These are phyloP conservation scores for Poeciliopsis infans DNA, from an alignment of 2,797 vertebrate genomes.

Conservation along the genomic window DNA sequence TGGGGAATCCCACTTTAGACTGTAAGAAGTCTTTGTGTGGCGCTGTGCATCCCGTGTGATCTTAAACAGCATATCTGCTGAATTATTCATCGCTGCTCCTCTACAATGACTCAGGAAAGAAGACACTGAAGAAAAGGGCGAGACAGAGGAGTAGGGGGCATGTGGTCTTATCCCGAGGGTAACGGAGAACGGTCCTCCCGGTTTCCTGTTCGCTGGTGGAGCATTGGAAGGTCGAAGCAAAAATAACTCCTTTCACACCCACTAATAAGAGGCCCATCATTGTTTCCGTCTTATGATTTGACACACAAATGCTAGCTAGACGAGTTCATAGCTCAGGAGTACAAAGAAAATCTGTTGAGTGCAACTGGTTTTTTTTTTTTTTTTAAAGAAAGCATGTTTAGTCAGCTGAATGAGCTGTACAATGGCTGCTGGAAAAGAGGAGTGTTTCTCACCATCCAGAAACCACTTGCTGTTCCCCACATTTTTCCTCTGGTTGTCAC, in stretches of 20 bases:
- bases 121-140: conserved; percentile 46
- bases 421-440: too few species aligned
- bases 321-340: too few species aligned
- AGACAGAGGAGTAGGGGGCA: conserved; percentile 42
- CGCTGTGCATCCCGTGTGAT: conserved; percentile 42
- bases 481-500: background rate
- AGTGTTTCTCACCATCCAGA: too few species aligned
- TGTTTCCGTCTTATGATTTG: conserved; percentile 19
- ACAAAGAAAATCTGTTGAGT: too few species aligned
- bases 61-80: conserved; percentile 61
- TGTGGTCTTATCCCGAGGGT: conserved; percentile 62
- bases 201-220: conserved; percentile 51
- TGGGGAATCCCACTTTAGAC: conserved; percentile 50
- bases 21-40: conserved; percentile 38
- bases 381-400: too few species aligned
- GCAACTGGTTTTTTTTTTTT: too few species aligned
- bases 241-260: background rate
- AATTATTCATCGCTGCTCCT: conserved; percentile 79
- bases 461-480: too few species aligned
- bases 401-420: too few species aligned
- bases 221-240: conserved; percentile 14
- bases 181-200: conserved; percentile 32
- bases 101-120: conserved; percentile 74
- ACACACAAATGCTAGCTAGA: background rate
- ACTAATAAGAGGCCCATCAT: background rate